Evolutionary conservation across 2,797 vertebrate genomes (phyloP), one percentile per base, ranked within the genome.

Genomic region (Xenopus petersii): DNA sequence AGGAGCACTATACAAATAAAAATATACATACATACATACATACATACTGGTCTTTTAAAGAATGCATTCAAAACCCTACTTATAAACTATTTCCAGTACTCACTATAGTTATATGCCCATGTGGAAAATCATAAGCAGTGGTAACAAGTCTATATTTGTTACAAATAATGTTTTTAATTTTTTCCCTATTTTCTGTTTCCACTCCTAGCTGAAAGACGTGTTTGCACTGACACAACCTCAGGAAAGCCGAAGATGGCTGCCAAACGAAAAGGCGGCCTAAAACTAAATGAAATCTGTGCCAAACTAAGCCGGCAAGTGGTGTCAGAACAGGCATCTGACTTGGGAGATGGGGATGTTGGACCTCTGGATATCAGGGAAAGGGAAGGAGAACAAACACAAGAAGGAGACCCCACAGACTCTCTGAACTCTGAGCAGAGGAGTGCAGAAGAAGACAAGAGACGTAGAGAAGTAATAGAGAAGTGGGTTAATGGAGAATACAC

Each of bases 221-320:
- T 95, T 95, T 97, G 96, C 94, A 94, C 94, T 89, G 95, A 98
- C 94, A 89, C 92, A 85, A 94, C 94, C 91, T 92, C 97, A 95
- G 95, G 96, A 94, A 98, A 95, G 94, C 89, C 95, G 90, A 92
- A 96, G 58, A 99, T 98, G 98, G 98, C 98, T 86, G 93, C 96
- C 94, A 98, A 98, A 92, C 96, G 98, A 89, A 99, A 99, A 94
- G 96, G 98, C 86, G 98, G 98, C 94, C 94, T 99, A 93, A 99
- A 99, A 89, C 94, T 99, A 71, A 99, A 99, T 0, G 97, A 96
- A 81, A 99, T 99, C 93, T 99, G 98, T 87, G 98, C 97, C 94
- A 99, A 99, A 94, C 93, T 99, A 86, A 99, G 97, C 91, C 96
- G 97, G 83, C 97, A 99, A 88, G 96, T 99, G 81, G 95, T 97